Conservation (phyloP, 1,140 invertebrate species). For the Idris sp. region DNA sequence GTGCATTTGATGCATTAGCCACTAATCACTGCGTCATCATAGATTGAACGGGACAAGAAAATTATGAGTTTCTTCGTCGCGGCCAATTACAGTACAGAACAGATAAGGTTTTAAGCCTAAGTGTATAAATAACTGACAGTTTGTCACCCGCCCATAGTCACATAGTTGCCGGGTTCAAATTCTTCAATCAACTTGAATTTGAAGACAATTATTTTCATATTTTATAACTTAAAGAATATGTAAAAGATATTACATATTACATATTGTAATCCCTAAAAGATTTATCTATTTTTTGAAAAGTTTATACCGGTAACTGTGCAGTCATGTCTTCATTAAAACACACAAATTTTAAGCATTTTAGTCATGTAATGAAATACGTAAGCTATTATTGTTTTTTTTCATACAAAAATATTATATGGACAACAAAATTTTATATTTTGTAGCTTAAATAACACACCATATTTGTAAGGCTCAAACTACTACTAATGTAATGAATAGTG, state of each 20-base stretch:
- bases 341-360: constrained; percentile 32
- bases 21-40: constrained; percentile 45
- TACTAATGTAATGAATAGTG: constrained; percentile 2
- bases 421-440: constrained; percentile 6
- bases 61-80: constrained; percentile 47
- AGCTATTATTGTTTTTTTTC: constrained; percentile 29
- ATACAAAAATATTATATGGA: constrained; percentile 21
- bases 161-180: constrained; percentile 38
- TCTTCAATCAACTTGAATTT: constrained; percentile 8
- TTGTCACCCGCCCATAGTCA: constrained; percentile 47
- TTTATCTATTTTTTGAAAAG: background rate
- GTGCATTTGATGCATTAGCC: constrained; percentile 49
- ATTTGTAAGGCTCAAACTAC: constrained; percentile 15
- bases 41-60: constrained; percentile 47
- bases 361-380: constrained; percentile 28
- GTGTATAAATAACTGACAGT: constrained; percentile 58
- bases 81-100: constrained; percentile 45
- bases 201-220: background rate
- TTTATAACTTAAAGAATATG: constrained; percentile 15
- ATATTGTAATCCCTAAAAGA: background rate
- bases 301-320: constrained; percentile 20
- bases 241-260: background rate
- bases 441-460: constrained; percentile 15
- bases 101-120: constrained; percentile 52
- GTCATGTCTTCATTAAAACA: constrained; percentile 27